Evolutionary conservation across 2,888 invertebrate species (phyloP), one percentile per base, ranked within the genome.

Genomic region (Orchesella flavescens): DNA sequence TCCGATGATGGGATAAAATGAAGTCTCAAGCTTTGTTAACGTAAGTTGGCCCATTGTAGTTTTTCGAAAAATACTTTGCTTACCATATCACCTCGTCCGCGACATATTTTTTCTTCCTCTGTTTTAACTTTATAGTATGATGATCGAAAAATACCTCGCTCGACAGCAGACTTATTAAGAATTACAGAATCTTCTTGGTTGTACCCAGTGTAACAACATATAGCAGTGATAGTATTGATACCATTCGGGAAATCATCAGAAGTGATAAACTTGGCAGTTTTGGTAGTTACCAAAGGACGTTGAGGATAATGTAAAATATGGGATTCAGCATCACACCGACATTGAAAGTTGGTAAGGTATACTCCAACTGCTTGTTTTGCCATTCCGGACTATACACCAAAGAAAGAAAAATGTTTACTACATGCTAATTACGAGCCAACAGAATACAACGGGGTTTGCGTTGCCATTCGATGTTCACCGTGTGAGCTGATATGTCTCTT

Each of bases 161-260:
- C 92, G 81, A 92, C 91, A n/a, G 92, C 91, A 9, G 91, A 91
- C 82, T 91, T 90, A 88, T 93, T 93, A 87, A 93, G 89, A 88
- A 93, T 92, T 85, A 93, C 91, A 72, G 93, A 93, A 89, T 93
- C 93, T 90, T 93, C 93, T 89, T 93, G 93, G 88, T 93, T 93
- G 89, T 93, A 93, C n/a, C 93, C 93, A 17, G 92, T 91, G 89
- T 93, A 93, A 1, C 92, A 91, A 21, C 92, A 91, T 89, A 93
- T 93, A 17, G 93, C 93, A 5, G 93, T 93, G 84, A 93, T 91
- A 15, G 92, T 91, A 89, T 93, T 93, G 88, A 93, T 92, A 72
- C 92, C 91, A 89, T 87, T 43, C 86, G 89, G 89, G 66, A 86
- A 80, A 49, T 89, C 87, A 82, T 88, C 85, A 79, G 87, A 87